Conservation (phyloP, 2,113 vertebrate species). For the Bungarus multicinctus region DNA sequence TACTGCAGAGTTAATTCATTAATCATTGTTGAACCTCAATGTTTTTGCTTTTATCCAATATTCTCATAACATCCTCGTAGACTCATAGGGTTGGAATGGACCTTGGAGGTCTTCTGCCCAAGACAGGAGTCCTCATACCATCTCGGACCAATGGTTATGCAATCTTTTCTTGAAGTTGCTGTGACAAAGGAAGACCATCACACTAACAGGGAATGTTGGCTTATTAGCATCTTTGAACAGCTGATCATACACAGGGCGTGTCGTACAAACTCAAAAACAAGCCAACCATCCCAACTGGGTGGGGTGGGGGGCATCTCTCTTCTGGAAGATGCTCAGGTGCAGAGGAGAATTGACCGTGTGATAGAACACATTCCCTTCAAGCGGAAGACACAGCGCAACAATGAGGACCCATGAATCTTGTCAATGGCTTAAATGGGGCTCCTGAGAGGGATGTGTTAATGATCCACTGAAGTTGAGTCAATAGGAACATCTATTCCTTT, state of each 20-base stretch:
- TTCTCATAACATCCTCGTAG: too few species aligned
- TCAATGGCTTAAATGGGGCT: background rate
- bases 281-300: background rate
- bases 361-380: background rate
- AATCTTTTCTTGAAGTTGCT: too few species aligned
- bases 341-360: too few species aligned
- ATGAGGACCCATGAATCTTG: background rate
- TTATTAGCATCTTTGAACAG: background rate
- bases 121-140: too few species aligned
- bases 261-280: background rate
- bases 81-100: too few species aligned
- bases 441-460: background rate
- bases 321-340: background rate
- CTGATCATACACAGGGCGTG: background rate
- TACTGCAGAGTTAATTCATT: background rate
- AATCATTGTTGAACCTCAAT: background rate
- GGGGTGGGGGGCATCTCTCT: too few species aligned
- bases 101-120: too few species aligned
- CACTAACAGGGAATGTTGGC: background rate
- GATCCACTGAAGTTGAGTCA: background rate
- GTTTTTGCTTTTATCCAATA: background rate
- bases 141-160: too few species aligned
- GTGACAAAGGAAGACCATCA: conserved; percentile 3
- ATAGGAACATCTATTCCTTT: background rate
- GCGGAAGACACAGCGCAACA: background rate